Evolutionary conservation across 2,888 invertebrate genomes (phyloP).

Genomic region (Carabus problematicus): DNA sequence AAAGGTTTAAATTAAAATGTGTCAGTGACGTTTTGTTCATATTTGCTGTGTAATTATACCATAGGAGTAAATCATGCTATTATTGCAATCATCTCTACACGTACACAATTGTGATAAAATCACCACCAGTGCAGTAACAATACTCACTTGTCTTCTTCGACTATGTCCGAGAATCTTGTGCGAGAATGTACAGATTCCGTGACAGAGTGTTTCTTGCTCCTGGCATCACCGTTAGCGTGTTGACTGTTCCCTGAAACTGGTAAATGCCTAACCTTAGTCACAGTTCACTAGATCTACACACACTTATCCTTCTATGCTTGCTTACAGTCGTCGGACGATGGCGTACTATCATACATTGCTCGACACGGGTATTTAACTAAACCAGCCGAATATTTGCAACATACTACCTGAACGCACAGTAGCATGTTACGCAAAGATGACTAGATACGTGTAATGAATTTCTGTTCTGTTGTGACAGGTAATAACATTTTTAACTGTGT

Average conservation of each 20-base stretch:
- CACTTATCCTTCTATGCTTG: background rate
- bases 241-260: conserved; percentile 53
- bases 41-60: too few relatives aligned
- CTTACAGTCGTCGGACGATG: conserved; percentile 24
- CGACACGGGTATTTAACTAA: conserved; percentile 4
- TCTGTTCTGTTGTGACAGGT: background rate
- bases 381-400: background rate
- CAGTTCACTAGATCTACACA: background rate
- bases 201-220: conserved; percentile 57
- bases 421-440: background rate
- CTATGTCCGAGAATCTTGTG: conserved; percentile 54
- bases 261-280: conserved; percentile 1
- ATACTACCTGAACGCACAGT: background rate
- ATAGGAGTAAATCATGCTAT: too few relatives aligned
- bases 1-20: too few relatives aligned
- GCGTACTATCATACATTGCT: conserved; percentile 20
- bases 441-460: background rate
- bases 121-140: too few relatives aligned
- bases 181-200: conserved; percentile 58
- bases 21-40: too few relatives aligned
- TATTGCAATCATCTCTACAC: too few relatives aligned
- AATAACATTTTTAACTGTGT: background rate
- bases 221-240: conserved; percentile 55
- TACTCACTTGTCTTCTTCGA: conserved; percentile 49
- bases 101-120: too few relatives aligned